A percentile compares a stretch with the other conserved stretches of the same genome.
Evolutionary conservation across 2,888 invertebrate genomes (phyloP).

Genomic region (Scaptomyza parva): DNA sequence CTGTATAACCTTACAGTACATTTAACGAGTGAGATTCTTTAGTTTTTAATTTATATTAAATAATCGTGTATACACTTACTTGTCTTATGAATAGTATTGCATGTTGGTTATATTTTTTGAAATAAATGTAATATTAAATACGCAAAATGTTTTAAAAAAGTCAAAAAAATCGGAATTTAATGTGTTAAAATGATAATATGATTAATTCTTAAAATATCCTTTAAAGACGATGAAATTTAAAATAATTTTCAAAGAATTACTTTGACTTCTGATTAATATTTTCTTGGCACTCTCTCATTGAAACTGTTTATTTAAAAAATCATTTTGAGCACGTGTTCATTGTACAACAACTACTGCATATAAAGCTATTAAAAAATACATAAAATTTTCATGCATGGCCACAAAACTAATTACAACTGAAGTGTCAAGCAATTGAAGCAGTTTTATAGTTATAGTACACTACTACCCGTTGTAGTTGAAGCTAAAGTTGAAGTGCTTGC

Average conservation of each 20-base stretch:
- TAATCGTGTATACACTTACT: too few species aligned
- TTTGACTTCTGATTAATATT: neutral
- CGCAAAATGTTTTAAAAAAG: too few species aligned
- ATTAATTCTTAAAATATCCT: too few species aligned
- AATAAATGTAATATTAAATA: too few species aligned
- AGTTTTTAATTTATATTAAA: too few species aligned
- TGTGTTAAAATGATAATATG: too few species aligned
- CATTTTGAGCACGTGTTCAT: constrained; percentile 44
- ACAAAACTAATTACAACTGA: constrained; percentile 77
- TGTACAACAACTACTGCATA: constrained; percentile 21
- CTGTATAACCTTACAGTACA: too few species aligned
- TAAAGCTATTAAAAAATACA: constrained; percentile 50
- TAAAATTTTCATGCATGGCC: constrained; percentile 66
- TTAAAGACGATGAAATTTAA: too few species aligned
- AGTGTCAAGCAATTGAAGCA: constrained; percentile 75
- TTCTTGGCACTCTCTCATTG: neutral
- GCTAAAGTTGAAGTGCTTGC: constrained; percentile 59
- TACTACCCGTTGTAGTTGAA: constrained; percentile 20
- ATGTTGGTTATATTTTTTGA: too few species aligned
- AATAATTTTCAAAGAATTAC: neutral
- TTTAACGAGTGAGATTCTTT: too few species aligned
- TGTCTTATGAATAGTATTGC: too few species aligned
- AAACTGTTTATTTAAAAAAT: neutral
- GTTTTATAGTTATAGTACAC: constrained; percentile 41
- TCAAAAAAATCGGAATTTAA: too few species aligned